Base-by-base conservation (phyloP, 1,140 invertebrate genomes). In the Lucilia sericata region DNA sequence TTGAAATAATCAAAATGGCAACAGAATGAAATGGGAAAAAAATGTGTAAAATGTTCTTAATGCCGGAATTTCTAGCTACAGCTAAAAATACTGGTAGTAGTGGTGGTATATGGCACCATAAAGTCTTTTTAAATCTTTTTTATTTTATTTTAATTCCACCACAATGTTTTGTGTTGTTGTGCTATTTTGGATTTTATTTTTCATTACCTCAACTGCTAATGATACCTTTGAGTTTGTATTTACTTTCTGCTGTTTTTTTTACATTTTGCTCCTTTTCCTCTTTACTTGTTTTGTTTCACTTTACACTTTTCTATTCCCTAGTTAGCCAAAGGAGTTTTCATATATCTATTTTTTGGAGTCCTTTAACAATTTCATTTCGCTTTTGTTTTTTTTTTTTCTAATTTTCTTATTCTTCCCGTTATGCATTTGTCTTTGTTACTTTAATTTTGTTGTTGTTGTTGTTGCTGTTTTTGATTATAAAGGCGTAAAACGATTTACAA, bases 121-220 rank as follows among this genome's bases (percentile, higher is more conserved):
- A 80, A 49, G 76, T 25, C 76, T 25, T 51, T 80, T 80, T 80
- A 30, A 76, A 42, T 76, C 10, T 42, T 42, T 76, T 76, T 80
- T 80, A 80, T 80, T 80, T 49, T 30, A 80, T 49, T 80, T 80
- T 80, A 80, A 80, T 80, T 80, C 76, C 42, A 80, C 76, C 76
- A 51, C 76, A 80, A 80, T 76, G 34, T 76, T 76, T 76, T 76
- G 74, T 76, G 74, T 42, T 12, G 25, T 75, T 42, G 42, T 42
- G 42, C 42, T 42, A 10, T 42, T 42, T 42, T 42, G 10, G 42
- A 42, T 42, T 25, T 25, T 75, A 30, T 25, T 14, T 75, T 14
- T 17, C 19, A 80, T 80, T 78, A 47, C 75, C 36, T 21, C 76
- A 80, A 80, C 42, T 70, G 65, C 65, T 70, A 70, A 70, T 70